Percentiles rank a stretch among this genome's conserved stretches.
Conservation (phyloP, 2,888 invertebrate species). For the Osmoderma eremita region DNA sequence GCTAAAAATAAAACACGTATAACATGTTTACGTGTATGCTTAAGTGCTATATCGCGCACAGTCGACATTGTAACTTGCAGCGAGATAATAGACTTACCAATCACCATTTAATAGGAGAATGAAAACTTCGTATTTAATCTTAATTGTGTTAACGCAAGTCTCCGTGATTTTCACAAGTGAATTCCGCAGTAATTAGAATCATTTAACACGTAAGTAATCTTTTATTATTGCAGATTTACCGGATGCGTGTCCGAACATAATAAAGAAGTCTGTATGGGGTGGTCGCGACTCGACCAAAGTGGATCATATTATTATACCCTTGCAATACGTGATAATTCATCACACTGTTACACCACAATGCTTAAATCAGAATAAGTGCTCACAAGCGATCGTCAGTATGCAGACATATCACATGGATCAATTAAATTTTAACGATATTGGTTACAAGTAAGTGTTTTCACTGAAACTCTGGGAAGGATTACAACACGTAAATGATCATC, state of each 20-base stretch:
- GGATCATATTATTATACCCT: conserved; percentile 66
- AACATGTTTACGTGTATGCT: too few species aligned
- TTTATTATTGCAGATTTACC: not conserved
- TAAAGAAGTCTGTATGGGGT: conserved; percentile 71
- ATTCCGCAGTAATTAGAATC: too few species aligned
- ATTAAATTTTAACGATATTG: conserved; percentile 68
- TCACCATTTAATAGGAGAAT: too few species aligned
- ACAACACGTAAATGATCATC: too few species aligned
- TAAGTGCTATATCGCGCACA: too few species aligned
- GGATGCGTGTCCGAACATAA: conserved; percentile 65
- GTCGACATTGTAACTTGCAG: too few species aligned
- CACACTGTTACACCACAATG: conserved; percentile 69
- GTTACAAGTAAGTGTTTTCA: conserved; percentile 66
- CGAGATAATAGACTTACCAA: too few species aligned
- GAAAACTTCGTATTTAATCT: too few species aligned
- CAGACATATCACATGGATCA: conserved; percentile 67
- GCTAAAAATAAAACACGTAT: too few species aligned
- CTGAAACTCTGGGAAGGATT: not conserved
- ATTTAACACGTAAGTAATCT: not conserved
- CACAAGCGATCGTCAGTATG: conserved; percentile 61
- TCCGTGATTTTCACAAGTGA: too few species aligned
- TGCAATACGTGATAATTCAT: conserved; percentile 67
- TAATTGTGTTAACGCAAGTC: too few species aligned
- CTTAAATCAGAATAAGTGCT: conserved; percentile 62
- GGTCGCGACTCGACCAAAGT: conserved; percentile 64